A percentile compares a stretch with the other conserved stretches of the same genome.
These are phyloP conservation scores for Microcebus griseorufus DNA, from an alignment of 2,113 vertebrate species.

Conservation along the genomic window DNA sequence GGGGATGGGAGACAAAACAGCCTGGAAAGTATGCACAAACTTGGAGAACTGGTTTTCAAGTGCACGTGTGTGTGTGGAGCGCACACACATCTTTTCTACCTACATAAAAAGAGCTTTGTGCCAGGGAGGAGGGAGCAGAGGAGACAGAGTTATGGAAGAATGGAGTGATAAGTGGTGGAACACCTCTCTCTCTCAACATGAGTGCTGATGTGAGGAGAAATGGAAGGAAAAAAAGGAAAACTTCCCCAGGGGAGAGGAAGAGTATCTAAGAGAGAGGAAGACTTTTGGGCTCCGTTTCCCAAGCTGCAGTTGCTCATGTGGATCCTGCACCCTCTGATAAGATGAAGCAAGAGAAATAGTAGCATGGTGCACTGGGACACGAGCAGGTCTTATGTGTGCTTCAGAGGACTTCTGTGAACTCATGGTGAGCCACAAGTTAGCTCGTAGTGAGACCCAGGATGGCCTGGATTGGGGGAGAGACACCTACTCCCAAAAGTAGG, in stretches of 20 bases:
- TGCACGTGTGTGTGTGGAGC: neutral
- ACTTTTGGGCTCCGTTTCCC: neutral
- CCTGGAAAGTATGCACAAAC: neutral
- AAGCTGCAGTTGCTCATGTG: neutral
- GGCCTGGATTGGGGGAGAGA: neutral
- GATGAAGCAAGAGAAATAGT: neutral
- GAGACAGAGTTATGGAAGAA: neutral
- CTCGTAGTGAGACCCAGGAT: neutral
- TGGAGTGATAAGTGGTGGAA: neutral
- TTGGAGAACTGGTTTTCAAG: conserved; percentile 30
- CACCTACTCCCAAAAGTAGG: neutral
- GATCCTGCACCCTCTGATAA: neutral
- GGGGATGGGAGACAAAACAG: conserved; percentile 31
- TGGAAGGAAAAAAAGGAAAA: no score
- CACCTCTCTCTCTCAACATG: neutral
- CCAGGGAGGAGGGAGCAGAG: neutral
- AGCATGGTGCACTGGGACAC: neutral
- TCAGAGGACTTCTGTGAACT: neutral
- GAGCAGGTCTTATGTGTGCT: neutral
- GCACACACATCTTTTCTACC: neutral
- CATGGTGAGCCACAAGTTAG: neutral
- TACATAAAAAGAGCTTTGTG: conserved; percentile 25
- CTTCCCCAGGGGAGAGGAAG: neutral
- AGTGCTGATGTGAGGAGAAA: neutral
- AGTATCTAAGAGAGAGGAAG: neutral